Percentiles rank a stretch among this genome's conserved stretches.
Conservation (phyloP, 2,113 vertebrate genomes). For the Pundamilia nyererei region DNA sequence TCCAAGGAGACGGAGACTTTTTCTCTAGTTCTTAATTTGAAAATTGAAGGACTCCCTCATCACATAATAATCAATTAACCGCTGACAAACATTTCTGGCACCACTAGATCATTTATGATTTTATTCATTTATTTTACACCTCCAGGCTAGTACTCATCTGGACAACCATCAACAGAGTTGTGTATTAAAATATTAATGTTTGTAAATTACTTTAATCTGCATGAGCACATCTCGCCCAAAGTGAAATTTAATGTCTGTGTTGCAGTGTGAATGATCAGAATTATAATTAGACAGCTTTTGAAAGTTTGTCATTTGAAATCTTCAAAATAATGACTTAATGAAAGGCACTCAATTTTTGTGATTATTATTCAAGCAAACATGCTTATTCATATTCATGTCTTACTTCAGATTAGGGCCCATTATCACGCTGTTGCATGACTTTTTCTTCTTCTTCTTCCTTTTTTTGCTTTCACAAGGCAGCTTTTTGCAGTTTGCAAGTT, state of each 20-base stretch:
- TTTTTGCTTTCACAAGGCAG: background rate
- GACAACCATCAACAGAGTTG: background rate
- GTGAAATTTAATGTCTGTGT: constrained; percentile 21
- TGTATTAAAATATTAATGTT: constrained; percentile 23
- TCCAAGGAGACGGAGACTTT: background rate
- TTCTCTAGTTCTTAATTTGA: background rate
- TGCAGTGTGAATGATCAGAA: constrained; percentile 14
- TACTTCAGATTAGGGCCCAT: background rate
- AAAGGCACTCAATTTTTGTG: constrained; percentile 11
- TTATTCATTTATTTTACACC: constrained; percentile 26
- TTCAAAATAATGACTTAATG: background rate
- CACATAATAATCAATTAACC: background rate
- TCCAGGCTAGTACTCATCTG: constrained; percentile 14
- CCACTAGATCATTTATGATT: background rate
- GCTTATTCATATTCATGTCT: background rate
- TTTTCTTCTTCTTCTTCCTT: background rate
- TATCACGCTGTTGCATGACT: background rate
- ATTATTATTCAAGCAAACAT: background rate
- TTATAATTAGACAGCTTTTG: constrained; percentile 14
- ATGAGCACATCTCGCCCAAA: constrained; percentile 31
- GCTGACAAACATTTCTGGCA: background rate
- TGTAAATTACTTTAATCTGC: constrained; percentile 36
- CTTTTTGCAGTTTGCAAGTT: background rate
- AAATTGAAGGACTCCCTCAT: background rate
- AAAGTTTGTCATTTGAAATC: constrained; percentile 20